phyloP scores from a whole-genome alignment of 2,797 vertebrate species.

The Brachyrhaphis roseni region DNA sequence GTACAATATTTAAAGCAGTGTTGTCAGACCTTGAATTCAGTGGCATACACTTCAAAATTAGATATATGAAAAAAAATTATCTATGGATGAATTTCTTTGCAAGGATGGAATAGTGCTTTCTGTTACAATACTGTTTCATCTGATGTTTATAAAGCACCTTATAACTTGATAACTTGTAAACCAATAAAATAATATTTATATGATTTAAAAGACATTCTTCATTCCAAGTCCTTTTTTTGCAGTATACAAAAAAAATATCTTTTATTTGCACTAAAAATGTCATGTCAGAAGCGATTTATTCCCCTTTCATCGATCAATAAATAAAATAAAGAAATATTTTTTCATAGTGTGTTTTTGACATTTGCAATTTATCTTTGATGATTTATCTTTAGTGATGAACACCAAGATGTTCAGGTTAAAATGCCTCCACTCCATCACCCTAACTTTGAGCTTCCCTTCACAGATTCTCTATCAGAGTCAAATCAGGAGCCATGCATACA shows the following conservation, averaged over 20 bases:
- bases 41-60: neutral
- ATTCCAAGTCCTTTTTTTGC: neutral
- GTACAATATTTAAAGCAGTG: neutral
- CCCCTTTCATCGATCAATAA: neutral
- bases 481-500: neutral
- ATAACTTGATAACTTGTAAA: neutral
- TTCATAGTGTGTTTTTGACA: neutral
- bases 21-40: neutral
- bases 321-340: neutral
- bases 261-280: neutral
- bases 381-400: neutral
- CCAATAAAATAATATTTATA: neutral
- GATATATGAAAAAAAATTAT: neutral
- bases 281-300: neutral
- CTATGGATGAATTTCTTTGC: neutral
- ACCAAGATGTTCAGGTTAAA: neutral
- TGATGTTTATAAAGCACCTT: too few relatives aligned
- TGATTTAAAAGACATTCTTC: neutral
- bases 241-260: neutral
- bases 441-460: neutral
- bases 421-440: neutral
- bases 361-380: neutral
- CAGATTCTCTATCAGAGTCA: neutral
- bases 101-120: neutral
- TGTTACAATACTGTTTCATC: neutral